Percentiles rank a stretch among this genome's conserved stretches.
phyloP scores from a whole-genome alignment of 2,797 vertebrate genomes.

The Trematomus bernacchii region DNA sequence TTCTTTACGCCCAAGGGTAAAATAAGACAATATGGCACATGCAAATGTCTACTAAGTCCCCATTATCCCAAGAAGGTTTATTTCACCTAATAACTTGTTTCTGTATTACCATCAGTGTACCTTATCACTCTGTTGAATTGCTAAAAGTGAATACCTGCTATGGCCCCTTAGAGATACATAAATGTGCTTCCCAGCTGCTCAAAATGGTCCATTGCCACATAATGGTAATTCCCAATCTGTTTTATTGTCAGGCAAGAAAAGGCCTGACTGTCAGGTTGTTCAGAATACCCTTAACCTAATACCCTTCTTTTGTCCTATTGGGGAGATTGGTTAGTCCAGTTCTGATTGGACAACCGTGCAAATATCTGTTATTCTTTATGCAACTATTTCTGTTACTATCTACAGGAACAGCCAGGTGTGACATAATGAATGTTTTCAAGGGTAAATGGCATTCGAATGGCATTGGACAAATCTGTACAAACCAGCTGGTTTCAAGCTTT shows the following conservation, averaged over 20 bases:
- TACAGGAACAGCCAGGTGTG: too few relatives aligned
- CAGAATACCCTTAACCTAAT: too few relatives aligned
- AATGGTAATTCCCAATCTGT: conserved; percentile 14
- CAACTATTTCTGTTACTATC: too few relatives aligned
- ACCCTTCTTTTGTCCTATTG: too few relatives aligned
- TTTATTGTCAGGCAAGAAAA: conserved; percentile 13
- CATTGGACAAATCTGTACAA: too few relatives aligned
- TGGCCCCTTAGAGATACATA: not conserved
- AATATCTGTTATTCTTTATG: too few relatives aligned
- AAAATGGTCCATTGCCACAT: conserved; percentile 12
- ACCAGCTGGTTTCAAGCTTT: too few relatives aligned
- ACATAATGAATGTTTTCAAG: too few relatives aligned
- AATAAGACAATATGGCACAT: conserved; percentile 17
- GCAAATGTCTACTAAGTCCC: conserved; percentile 13
- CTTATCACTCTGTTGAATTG: conserved; percentile 14
- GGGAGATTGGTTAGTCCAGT: too few relatives aligned
- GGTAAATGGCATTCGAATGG: too few relatives aligned
- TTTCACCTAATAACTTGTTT: not conserved
- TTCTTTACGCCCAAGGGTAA: conserved; percentile 32
- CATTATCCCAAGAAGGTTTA: conserved; percentile 8
- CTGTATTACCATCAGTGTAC: conserved; percentile 11
- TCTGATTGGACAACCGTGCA: too few relatives aligned
- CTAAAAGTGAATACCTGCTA: conserved; percentile 11
- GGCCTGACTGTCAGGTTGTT: not conserved
- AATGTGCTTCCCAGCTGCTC: conserved; percentile 10